Evolutionary conservation across 2,888 invertebrate genomes (phyloP).

Genomic region (Leucophora obtusa): DNA sequence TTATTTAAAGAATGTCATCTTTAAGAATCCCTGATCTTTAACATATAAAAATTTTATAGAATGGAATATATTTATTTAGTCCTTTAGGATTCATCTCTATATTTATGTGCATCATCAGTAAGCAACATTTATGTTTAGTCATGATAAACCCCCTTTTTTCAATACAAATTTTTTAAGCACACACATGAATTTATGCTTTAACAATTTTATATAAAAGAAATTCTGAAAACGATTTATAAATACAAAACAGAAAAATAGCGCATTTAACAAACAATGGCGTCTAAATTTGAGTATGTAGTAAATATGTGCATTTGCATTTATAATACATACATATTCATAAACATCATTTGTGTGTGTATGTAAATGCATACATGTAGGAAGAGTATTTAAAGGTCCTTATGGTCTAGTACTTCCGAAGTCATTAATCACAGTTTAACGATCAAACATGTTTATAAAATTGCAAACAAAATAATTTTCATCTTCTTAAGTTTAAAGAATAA

Average conservation of each 20-base stretch:
- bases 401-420: slow-evolving; percentile 22
- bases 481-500: background rate
- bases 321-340: background rate
- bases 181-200: slow-evolving; percentile 3
- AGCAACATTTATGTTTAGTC: slow-evolving; percentile 38
- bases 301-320: slow-evolving; percentile 20
- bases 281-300: slow-evolving; percentile 8
- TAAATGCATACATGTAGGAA: background rate
- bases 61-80: background rate
- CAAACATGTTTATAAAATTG: slow-evolving; percentile 11
- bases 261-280: slow-evolving; percentile 7
- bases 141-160: slow-evolving; percentile 17
- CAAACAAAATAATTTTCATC: background rate
- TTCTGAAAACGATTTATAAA: slow-evolving; percentile 36
- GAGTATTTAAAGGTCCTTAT: slow-evolving; percentile 27
- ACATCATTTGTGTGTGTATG: no score
- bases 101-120: background rate
- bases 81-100: background rate
- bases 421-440: slow-evolving; percentile 42
- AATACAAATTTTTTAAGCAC: background rate
- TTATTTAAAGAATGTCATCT: background rate
- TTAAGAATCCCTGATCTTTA: background rate
- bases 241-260: background rate
- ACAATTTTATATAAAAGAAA: slow-evolving; percentile 24
- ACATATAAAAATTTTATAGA: background rate